Conservation (phyloP, 2,888 invertebrate species). For the Epistrophe eligans region DNA sequence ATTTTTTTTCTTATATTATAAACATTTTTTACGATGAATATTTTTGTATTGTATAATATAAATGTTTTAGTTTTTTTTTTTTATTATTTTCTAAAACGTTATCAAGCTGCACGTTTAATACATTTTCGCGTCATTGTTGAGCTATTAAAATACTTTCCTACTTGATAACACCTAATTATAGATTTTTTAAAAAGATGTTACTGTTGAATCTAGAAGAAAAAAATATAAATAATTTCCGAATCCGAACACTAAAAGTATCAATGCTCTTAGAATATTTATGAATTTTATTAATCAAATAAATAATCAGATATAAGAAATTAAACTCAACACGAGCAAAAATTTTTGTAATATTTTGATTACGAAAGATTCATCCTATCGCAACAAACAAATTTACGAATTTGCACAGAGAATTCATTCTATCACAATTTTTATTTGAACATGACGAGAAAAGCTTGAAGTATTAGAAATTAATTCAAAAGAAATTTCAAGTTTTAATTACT, state of each 20-base stretch:
- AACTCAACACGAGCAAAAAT: no score
- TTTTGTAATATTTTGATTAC: no score
- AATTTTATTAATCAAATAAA: neutral
- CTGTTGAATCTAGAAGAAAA: neutral
- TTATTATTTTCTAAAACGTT: neutral
- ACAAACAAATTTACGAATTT: neutral
- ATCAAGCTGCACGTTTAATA: neutral
- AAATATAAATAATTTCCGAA: neutral
- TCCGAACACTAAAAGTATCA: neutral
- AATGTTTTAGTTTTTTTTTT: neutral
- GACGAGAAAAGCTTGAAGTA: no score
- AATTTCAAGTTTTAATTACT: no score
- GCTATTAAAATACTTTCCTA: neutral
- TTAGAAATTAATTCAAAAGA: no score
- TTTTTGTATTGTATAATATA: neutral
- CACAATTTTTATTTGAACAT: no score
- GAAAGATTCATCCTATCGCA: neutral
- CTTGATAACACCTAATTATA: neutral
- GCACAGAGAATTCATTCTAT: neutral
- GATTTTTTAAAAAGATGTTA: neutral
- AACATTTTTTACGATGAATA: no score
- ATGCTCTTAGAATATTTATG: neutral
- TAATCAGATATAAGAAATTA: no score
- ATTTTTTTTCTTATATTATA: neutral
- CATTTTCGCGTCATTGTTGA: neutral